Base-by-base conservation (phyloP, 1,140 invertebrate genomes). In the Drosophila bipectinata region DNA sequence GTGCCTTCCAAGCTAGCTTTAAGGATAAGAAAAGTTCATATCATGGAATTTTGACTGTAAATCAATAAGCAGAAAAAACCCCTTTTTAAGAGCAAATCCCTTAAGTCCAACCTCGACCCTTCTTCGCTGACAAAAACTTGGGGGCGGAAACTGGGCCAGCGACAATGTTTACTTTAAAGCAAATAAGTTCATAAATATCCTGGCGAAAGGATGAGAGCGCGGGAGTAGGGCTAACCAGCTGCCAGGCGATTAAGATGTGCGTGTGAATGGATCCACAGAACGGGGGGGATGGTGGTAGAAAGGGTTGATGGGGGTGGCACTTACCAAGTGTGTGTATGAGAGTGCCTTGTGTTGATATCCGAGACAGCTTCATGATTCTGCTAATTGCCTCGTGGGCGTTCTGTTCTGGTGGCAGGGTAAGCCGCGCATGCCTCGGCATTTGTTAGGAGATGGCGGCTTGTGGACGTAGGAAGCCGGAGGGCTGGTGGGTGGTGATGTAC, bases 131-230 rank as follows among this genome's bases (percentile, higher is more conserved):
- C 4, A 41, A 37, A 37, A 37, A 37, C 34, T 37, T 12, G 9
- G n/a, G 21, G 15, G 30, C 5, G 15, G 30, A 15, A 45, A 34
- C 28, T 18, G 37, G 69, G 24, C 54, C 60, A 55, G 67, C 80
- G 56, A 62, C 78, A 59, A 72, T 85, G 87, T 85, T 85, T 85
- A 85, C 75, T 78, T 85, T 78, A 81, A 82, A 78, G 81, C 83
- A 85, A 85, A 85, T 85, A 85, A 87, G 82, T 87, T 85, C 78
- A 85, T 85, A 85, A 85, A 85, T 87, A 87, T 82, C 82, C 69
- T 30, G 30, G 53, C 28, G 8, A 26, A 24, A 47, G 62, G 34
- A 21, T 8, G 26, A 4, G 26, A 24, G 8, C 26, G 26, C 28
- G 26, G 49, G n/a, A 18, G 55, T 44, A 32, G 15, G 34, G 45